Conservation (phyloP, 2,888 invertebrate species). For the Andrena praecox region DNA sequence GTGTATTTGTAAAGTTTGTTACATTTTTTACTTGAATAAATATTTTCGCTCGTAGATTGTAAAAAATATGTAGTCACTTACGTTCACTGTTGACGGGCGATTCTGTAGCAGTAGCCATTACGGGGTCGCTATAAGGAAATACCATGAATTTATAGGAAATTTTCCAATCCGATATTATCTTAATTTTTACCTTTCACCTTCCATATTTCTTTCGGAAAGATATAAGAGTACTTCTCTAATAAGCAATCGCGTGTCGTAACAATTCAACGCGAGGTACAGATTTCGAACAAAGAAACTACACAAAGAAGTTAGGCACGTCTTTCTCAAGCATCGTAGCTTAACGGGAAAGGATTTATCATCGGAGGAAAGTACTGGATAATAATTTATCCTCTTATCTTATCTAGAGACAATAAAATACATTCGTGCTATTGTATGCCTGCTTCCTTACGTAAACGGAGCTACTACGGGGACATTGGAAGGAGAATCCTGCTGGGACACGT, state of each 20-base stretch:
- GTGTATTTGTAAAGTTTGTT: neutral
- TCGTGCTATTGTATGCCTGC: neutral
- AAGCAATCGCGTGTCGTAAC: neutral
- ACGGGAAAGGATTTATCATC: neutral
- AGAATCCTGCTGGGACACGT: no score
- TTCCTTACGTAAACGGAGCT: constrained; percentile 12
- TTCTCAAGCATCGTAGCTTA: neutral
- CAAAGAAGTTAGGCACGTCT: neutral
- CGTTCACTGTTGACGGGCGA: constrained; percentile 72
- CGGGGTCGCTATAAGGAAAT: constrained; percentile 53
- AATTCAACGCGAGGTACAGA: neutral
- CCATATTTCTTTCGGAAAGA: neutral
- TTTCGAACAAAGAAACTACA: constrained; percentile 42
- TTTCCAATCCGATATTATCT: neutral
- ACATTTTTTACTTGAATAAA: neutral
- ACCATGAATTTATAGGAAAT: constrained; percentile 15
- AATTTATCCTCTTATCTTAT: neutral
- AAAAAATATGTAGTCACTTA: constrained; percentile 66
- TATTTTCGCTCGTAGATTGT: neutral
- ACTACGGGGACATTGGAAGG: neutral
- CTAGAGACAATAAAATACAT: neutral
- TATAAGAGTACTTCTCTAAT: neutral
- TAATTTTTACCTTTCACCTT: neutral
- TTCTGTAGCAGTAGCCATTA: constrained; percentile 76
- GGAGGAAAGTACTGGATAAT: neutral